A percentile compares a stretch with the other conserved stretches of the same genome.
Conservation (phyloP, 2,888 invertebrate species). For the Eilema sororculum region DNA sequence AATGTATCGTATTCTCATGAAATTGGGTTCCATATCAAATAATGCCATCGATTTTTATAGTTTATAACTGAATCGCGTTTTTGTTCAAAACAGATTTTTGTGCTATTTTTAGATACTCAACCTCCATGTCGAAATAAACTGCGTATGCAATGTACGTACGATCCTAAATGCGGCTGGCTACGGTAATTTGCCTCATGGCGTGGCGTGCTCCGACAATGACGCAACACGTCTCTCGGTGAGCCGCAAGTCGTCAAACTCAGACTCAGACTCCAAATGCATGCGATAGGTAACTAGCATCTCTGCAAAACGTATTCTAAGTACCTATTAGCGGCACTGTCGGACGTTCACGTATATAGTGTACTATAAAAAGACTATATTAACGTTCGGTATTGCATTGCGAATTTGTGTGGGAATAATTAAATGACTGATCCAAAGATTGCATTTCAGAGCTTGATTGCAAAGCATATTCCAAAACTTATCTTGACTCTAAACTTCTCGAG, state of each 20-base stretch:
- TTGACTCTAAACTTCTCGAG: too few relatives aligned
- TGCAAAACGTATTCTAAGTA: not conserved
- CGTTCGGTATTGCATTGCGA: too few relatives aligned
- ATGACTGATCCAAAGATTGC: too few relatives aligned
- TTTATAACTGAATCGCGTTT: not conserved
- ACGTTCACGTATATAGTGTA: not conserved
- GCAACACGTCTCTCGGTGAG: not conserved
- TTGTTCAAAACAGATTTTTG: not conserved
- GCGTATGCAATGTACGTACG: slow-evolving; percentile 15
- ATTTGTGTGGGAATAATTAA: too few relatives aligned
- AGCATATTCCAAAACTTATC: too few relatives aligned
- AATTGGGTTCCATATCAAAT: not conserved
- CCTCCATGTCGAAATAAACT: slow-evolving; percentile 34
- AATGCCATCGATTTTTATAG: not conserved
- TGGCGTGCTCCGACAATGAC: not conserved
- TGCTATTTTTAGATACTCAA: slow-evolving; percentile 11
- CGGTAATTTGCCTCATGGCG: slow-evolving; percentile 6
- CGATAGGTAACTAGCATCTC: not conserved
- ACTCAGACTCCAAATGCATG: not conserved
- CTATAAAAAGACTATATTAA: not conserved
- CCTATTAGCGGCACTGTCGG: not conserved
- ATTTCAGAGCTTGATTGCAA: too few relatives aligned
- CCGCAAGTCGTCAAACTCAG: not conserved
- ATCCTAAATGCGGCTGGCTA: slow-evolving; percentile 7
- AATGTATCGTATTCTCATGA: not conserved